Evolutionary conservation across 2,113 vertebrate species (phyloP).

Genomic region (Hippocampus zosterae): DNA sequence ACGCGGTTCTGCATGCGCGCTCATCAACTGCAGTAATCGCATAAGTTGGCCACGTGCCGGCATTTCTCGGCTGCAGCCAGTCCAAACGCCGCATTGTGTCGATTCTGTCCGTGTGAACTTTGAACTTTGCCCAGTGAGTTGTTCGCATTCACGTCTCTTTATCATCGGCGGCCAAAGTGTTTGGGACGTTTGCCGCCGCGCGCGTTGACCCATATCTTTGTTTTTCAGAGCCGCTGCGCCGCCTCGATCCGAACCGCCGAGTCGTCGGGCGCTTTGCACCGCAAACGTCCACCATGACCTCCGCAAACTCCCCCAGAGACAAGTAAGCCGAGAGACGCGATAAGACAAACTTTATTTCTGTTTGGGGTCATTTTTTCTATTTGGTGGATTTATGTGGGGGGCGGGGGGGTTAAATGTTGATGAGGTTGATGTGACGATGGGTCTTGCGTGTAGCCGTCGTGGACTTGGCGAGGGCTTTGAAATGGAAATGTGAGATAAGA

Average conservation of each 20-base stretch:
- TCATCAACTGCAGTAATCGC: background rate
- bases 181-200: background rate
- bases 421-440: too few species aligned
- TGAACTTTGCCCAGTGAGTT: background rate
- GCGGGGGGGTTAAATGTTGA: too few species aligned
- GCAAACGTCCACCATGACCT: slow-evolving; percentile 63
- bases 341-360: background rate
- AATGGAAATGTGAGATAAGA: too few species aligned
- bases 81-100: background rate
- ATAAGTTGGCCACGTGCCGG: background rate
- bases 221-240: slow-evolving; percentile 46
- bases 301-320: slow-evolving; percentile 63
- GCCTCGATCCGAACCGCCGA: slow-evolving; percentile 24
- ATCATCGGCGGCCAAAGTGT: background rate
- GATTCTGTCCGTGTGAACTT: background rate
- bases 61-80: background rate
- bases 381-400: too few species aligned
- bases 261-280: slow-evolving; percentile 2
- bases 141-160: background rate
- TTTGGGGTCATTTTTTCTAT: background rate
- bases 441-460: too few species aligned
- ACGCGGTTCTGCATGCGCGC: background rate
- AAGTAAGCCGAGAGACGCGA: slow-evolving; percentile 47
- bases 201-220: slow-evolving; percentile 28
- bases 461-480: background rate